Base-by-base conservation (phyloP, 35 echinoderm and acorn worm species). In the Hemicentrotus pulcherrimus region DNA sequence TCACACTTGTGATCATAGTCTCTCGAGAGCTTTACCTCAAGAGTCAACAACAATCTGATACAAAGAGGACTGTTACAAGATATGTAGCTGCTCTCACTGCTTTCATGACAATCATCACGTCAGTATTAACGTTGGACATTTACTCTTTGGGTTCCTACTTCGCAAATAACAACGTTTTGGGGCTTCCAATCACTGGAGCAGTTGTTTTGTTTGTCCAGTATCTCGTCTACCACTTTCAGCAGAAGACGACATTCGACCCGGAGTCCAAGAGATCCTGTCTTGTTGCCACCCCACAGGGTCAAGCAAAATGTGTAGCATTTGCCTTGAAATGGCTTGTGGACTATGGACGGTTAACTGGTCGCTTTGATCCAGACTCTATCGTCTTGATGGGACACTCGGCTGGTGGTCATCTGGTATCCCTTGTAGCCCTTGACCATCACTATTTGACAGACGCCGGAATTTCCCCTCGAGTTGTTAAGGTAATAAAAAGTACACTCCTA, bases 361-460 rank as follows among this genome's bases (percentile, higher is more conserved):
- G 46, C 32, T 95, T 95, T 88, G 94, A 95, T 48, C 46, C 70
- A 31, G 46, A 86, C 13, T 86, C 65, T 15, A 88, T 95, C 14
- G 46, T 95, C 61, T 35, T 95, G 18, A 22, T 46, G n/a, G 94
- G 94, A 2, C 94, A 95, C 46, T 95, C 94, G 86, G 94, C 94
- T 31, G 94, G 94, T 46, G 61, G 61, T 86, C 94, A 95, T 88
- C 85, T 95, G 4, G 31, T 95, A 11, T 86, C 32, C 12, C 33
- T 95, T 28, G 61, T 95, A 45, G 61, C 85, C 19, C 85, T 85
- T 13, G 85, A 87, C n/a, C 7, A 95, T 46, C 65, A 30, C 30
- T 86, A 95, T 87, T 31, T 95, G 78, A 45, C 46, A 24, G 86
- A 50, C 28, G 85, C 47, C 22, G 46, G 85, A 12, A 24, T 95